phyloP scores from a whole-genome alignment of 2,113 vertebrate genomes.

The Melanotaenia duboulayi region DNA sequence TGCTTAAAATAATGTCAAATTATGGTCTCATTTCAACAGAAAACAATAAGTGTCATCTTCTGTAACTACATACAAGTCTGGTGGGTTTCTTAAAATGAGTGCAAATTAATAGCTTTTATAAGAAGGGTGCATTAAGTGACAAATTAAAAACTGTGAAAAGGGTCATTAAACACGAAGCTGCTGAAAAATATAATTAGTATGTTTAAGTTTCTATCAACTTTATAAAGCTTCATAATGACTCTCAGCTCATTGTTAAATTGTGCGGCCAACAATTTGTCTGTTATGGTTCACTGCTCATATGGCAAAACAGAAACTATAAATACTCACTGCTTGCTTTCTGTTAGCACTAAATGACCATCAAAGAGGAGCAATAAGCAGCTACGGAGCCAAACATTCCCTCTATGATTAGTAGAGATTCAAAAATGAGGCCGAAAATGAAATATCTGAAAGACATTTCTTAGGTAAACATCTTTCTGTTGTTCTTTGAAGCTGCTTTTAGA shows the following conservation, averaged over 20 bases:
- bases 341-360: background rate
- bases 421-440: too few relatives aligned
- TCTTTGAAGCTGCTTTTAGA: too few relatives aligned
- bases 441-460: too few relatives aligned
- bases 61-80: background rate
- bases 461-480: too few relatives aligned
- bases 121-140: background rate
- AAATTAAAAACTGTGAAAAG: background rate
- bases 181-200: background rate
- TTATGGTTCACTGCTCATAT: background rate
- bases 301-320: background rate
- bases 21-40: background rate
- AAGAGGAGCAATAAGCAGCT: too few relatives aligned
- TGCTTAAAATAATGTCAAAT: constrained; percentile 11
- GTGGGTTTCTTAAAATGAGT: background rate
- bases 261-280: background rate
- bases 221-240: background rate
- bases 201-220: background rate
- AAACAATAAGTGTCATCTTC: background rate
- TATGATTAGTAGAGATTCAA: too few relatives aligned
- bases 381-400: too few relatives aligned
- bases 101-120: background rate
- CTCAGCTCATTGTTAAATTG: background rate
- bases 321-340: background rate
- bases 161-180: background rate